Conservation (phyloP, 2,113 vertebrate species). For the Ctenodactylus gundi region DNA sequence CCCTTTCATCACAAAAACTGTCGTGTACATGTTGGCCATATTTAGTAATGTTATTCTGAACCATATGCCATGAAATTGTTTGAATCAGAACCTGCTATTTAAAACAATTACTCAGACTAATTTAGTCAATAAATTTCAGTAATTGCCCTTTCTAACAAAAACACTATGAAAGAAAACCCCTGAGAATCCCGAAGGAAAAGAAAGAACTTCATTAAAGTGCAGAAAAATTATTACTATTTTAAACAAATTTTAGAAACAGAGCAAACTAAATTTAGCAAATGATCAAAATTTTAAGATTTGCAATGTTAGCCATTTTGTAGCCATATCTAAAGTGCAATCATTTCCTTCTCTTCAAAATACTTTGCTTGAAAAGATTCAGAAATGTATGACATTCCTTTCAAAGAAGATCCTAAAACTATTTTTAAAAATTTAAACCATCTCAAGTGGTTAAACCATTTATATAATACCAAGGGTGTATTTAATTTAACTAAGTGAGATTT, state of each 20-base stretch:
- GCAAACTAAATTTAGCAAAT: slow-evolving; percentile 15
- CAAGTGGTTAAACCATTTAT: slow-evolving; percentile 30
- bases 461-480: not conserved
- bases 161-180: not conserved
- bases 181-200: not conserved
- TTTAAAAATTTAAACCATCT: slow-evolving; percentile 17
- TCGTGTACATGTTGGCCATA: not conserved
- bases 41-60: slow-evolving; percentile 20
- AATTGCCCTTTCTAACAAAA: slow-evolving; percentile 37
- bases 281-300: slow-evolving; percentile 21
- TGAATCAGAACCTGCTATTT: slow-evolving; percentile 12
- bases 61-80: not conserved
- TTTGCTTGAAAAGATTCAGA: slow-evolving; percentile 26
- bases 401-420: slow-evolving; percentile 29
- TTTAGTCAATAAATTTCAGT: slow-evolving; percentile 28
- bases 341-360: slow-evolving; percentile 44
- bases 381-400: slow-evolving; percentile 22
- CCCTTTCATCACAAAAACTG: not conserved
- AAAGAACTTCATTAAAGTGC: slow-evolving; percentile 17
- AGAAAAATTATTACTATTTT: slow-evolving; percentile 1
- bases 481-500: not conserved
- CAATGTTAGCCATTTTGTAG: slow-evolving; percentile 35
- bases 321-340: slow-evolving; percentile 37
- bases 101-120: slow-evolving; percentile 18
- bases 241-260: slow-evolving; percentile 18